Percentiles rank a stretch among this genome's conserved stretches.
Conservation (phyloP, 2,113 vertebrate genomes). For the Grallaria varia region DNA sequence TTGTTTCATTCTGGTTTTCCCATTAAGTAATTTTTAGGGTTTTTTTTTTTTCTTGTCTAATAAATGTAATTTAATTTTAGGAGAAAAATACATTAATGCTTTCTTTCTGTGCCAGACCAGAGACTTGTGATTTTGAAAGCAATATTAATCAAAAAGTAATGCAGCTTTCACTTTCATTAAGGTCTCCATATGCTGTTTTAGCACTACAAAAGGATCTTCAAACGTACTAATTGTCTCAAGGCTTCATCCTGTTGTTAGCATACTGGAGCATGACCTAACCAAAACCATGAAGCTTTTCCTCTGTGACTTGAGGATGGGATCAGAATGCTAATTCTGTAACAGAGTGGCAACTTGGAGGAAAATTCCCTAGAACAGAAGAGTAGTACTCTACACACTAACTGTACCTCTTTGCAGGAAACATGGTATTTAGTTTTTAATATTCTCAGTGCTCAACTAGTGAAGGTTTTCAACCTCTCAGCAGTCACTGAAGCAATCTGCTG, state of each 20-base stretch:
- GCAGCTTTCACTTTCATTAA: neutral
- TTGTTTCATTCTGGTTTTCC: neutral
- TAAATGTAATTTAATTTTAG: conserved; percentile 22
- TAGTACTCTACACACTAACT: neutral
- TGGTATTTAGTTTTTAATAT: neutral
- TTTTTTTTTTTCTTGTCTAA: neutral
- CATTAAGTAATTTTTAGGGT: neutral
- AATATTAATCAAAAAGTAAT: conserved; percentile 4
- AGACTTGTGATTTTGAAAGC: neutral
- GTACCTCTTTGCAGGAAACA: neutral
- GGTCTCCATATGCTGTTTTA: neutral
- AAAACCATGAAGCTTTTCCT: neutral
- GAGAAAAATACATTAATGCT: neutral
- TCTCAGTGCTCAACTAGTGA: neutral
- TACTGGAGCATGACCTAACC: neutral
- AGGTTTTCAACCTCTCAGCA: neutral
- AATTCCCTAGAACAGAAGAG: neutral
- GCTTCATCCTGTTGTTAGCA: neutral
- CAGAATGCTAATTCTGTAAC: neutral
- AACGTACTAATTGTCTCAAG: neutral
- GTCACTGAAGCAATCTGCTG: neutral
- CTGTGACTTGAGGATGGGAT: neutral
- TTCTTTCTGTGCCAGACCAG: neutral
- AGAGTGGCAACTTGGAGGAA: neutral
- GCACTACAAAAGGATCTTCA: neutral